These are phyloP conservation scores for Taenioides sp. DNA, from an alignment of 2,797 vertebrate species.

Conservation along the genomic window DNA sequence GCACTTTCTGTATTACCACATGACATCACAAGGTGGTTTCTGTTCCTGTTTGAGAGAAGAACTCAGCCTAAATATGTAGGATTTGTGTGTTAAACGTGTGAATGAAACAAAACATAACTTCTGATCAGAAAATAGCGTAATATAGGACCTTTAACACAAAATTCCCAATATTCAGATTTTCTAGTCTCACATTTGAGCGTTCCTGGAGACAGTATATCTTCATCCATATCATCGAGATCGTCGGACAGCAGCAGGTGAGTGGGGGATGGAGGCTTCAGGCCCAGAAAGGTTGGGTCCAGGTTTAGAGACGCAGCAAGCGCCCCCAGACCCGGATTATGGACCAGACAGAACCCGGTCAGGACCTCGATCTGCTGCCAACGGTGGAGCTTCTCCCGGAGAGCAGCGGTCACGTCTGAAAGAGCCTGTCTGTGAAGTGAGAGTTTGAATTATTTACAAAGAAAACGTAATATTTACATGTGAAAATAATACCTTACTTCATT, in stretches of 20 bases:
- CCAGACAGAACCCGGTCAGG: constrained; percentile 88
- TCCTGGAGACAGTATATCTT: constrained; percentile 90
- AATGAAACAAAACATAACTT: no score
- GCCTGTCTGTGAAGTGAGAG: constrained; percentile 78
- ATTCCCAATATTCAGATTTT: no score
- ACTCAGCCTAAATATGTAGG: no score
- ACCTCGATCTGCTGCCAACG: constrained; percentile 95
- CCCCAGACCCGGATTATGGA: constrained; percentile 90
- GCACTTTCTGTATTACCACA: no score
- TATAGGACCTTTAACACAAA: no score
- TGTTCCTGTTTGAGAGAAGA: no score
- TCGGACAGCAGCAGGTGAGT: constrained; percentile 90
- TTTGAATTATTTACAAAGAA: no score
- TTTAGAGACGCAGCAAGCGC: constrained; percentile 90
- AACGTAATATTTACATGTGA: no score
- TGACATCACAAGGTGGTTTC: no score
- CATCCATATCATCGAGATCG: constrained; percentile 92
- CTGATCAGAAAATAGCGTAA: no score
- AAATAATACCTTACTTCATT: no score
- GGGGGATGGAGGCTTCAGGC: constrained; percentile 85
- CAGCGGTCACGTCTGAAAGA: constrained; percentile 89
- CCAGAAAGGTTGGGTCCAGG: constrained; percentile 91
- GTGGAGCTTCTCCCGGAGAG: constrained; percentile 90
- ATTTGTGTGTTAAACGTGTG: no score
- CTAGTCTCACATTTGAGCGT: constrained; percentile 84